Evolutionary conservation across 1,140 invertebrate species (phyloP).

Genomic region (Campoletis sonorensis): DNA sequence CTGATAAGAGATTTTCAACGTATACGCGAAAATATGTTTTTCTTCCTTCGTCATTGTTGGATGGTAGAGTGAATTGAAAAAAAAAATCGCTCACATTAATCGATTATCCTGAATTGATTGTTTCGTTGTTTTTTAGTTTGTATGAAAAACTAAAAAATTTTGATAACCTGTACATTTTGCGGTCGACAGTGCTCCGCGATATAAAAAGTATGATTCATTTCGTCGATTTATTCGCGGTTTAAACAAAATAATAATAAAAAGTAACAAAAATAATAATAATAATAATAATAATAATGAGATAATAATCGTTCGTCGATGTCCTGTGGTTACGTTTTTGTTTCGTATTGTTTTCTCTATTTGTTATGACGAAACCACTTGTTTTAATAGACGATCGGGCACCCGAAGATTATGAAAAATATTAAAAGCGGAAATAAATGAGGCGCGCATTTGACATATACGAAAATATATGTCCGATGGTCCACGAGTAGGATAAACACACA

Average conservation of each 20-base stretch:
- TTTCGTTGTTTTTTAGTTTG: too few relatives aligned
- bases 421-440: too few relatives aligned
- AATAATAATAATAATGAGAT: neutral
- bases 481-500: constrained; percentile 15
- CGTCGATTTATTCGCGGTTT: neutral
- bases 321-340: constrained; percentile 60
- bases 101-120: too few relatives aligned
- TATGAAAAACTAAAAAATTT: neutral
- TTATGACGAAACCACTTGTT: constrained; percentile 53
- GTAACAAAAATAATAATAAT: too few relatives aligned
- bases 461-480: neutral
- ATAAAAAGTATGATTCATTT: constrained; percentile 18
- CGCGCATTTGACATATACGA: neutral
- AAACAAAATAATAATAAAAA: neutral
- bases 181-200: constrained; percentile 38
- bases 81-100: neutral
- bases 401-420: too few relatives aligned
- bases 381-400: constrained; percentile 9
- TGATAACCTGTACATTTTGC: neutral
- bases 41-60: neutral
- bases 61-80: neutral
- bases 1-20: constrained; percentile 19
- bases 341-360: constrained; percentile 61
- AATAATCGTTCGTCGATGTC: constrained; percentile 60
- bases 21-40: constrained; percentile 4